phyloP scores from a whole-genome alignment of 2,113 vertebrate genomes.

The Mormyrus lacerda region DNA sequence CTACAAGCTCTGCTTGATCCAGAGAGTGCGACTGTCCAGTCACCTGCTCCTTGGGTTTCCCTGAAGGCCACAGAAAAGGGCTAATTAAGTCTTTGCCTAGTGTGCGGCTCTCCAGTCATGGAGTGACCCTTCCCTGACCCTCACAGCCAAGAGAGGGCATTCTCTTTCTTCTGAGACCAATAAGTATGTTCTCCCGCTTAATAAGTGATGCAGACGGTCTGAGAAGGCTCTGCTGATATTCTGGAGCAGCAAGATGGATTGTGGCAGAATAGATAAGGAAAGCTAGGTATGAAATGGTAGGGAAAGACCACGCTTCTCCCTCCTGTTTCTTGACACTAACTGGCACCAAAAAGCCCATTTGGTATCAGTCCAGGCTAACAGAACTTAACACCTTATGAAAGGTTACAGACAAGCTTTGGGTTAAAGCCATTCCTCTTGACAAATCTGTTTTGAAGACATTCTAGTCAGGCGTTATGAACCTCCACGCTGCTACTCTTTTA shows the following conservation, averaged over 20 bases:
- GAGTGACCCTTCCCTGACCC: neutral
- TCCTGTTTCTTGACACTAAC: neutral
- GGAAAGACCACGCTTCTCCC: neutral
- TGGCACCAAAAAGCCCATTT: neutral
- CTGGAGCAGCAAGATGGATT: neutral
- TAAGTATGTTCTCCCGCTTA: neutral
- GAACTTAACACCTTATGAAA: neutral
- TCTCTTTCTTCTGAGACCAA: neutral
- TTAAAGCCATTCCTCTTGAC: neutral
- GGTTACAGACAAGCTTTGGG: neutral
- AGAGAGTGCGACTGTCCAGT: neutral
- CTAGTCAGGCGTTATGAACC: neutral
- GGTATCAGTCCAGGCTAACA: neutral
- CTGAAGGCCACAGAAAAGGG: conserved; percentile 19
- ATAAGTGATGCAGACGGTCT: neutral
- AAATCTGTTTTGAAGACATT: neutral
- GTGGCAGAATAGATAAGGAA: neutral
- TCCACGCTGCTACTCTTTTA: neutral
- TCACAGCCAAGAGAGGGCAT: neutral
- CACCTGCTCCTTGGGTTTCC: conserved; percentile 26
- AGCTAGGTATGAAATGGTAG: neutral
- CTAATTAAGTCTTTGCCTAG: conserved; percentile 15
- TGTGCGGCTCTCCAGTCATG: neutral
- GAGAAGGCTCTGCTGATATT: neutral
- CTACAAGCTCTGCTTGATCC: neutral